These are phyloP conservation scores for Dromius quadrimaculatus DNA, from an alignment of 2,888 invertebrate species.

Conservation along the genomic window DNA sequence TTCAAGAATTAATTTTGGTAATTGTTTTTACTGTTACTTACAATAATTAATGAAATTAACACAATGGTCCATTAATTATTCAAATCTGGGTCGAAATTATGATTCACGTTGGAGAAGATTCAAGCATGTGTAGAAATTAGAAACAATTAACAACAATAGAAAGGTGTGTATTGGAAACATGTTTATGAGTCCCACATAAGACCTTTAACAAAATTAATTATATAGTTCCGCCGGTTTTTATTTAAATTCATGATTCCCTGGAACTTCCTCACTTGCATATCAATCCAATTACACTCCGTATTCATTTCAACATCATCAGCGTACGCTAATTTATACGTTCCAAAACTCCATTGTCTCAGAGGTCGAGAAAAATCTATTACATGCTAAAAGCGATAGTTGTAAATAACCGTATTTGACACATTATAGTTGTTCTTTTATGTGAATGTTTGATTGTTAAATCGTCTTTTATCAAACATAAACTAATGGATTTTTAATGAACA, in stretches of 20 bases:
- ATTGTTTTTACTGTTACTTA: background rate
- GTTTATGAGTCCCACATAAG: constrained; percentile 14
- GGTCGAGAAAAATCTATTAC: no score
- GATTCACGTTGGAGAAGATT: constrained; percentile 12
- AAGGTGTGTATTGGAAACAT: constrained; percentile 29
- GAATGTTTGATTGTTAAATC: constrained; percentile 20
- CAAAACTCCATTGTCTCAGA: no score
- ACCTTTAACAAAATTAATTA: no score
- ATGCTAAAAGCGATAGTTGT: no score
- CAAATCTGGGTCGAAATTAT: background rate
- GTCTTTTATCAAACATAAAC: constrained; percentile 17
- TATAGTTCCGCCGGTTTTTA: no score
- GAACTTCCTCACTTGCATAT: no score
- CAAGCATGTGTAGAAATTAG: constrained; percentile 1
- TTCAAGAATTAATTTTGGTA: constrained; percentile 12
- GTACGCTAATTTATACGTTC: no score
- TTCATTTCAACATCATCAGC: no score
- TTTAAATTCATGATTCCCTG: no score
- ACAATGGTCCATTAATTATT: constrained; percentile 13
- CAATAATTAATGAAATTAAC: background rate
- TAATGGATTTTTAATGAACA: constrained; percentile 34
- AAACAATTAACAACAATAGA: constrained; percentile 26
- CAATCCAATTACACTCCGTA: no score
- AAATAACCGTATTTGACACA: constrained; percentile 22
- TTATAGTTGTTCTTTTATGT: constrained; percentile 15